These are phyloP conservation scores for Hecatera dysodea DNA, from an alignment of 2,888 invertebrate genomes.

Conservation along the genomic window DNA sequence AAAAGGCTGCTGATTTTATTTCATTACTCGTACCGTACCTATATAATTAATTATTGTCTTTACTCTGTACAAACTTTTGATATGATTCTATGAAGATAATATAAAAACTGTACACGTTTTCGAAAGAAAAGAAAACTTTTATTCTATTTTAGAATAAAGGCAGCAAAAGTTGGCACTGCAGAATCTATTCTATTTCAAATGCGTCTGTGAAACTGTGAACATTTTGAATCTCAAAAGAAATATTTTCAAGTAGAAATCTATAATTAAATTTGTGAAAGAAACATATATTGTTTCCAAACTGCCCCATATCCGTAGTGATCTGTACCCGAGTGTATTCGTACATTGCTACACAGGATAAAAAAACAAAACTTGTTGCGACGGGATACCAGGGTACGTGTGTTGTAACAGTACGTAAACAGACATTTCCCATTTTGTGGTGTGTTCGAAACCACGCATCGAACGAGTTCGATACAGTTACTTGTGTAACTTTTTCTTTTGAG, in stretches of 20 bases:
- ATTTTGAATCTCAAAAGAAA: constrained; percentile 14
- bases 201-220: constrained; percentile 2
- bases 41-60: background rate
- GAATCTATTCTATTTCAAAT: constrained; percentile 8
- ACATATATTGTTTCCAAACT: constrained; percentile 15
- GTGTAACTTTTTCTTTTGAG: constrained; percentile 59
- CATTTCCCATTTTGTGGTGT: constrained; percentile 53
- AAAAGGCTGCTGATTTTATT: background rate
- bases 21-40: too few relatives aligned
- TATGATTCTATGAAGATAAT: background rate
- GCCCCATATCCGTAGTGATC: constrained; percentile 9
- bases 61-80: too few relatives aligned
- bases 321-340: constrained; percentile 2
- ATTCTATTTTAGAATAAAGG: constrained; percentile 15
- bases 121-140: background rate
- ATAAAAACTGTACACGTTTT: background rate
- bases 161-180: constrained; percentile 13
- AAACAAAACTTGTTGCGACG: constrained; percentile 38
- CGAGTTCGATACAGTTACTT: constrained; percentile 37
- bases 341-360: constrained; percentile 22
- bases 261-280: constrained; percentile 23
- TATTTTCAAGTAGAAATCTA: constrained; percentile 3
- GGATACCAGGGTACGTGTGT: constrained; percentile 5
- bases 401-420: constrained; percentile 50
- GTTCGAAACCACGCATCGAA: constrained; percentile 44